Percentiles rank a stretch among this genome's conserved stretches.
These are phyloP conservation scores for Halotydeus destructor DNA, from an alignment of 1,140 invertebrate species.

Conservation along the genomic window DNA sequence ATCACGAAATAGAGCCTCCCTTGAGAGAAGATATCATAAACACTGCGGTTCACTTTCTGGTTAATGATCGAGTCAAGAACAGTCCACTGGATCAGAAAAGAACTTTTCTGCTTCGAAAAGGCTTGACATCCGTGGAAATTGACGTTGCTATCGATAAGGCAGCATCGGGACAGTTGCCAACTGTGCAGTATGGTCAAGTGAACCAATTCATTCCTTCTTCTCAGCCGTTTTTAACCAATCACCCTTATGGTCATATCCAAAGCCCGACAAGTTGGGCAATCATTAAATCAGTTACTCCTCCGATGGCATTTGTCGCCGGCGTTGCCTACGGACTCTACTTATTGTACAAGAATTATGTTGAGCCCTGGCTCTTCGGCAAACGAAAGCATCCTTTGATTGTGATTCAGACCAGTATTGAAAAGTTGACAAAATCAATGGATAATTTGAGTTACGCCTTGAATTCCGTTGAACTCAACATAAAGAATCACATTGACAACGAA, in stretches of 20 bases:
- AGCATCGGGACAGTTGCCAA: not conserved
- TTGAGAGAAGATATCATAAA: constrained; percentile 34
- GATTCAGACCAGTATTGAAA: constrained; percentile 6
- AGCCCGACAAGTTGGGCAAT: not conserved
- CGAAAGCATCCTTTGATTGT: not conserved
- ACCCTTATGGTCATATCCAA: not conserved
- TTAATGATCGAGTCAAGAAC: constrained; percentile 52
- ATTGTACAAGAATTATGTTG: constrained; percentile 8
- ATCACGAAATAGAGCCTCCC: no score
- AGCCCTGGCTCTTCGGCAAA: not conserved
- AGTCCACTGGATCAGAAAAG: constrained; percentile 51
- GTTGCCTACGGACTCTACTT: constrained; percentile 10
- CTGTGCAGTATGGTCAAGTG: not conserved
- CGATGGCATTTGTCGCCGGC: constrained; percentile 3
- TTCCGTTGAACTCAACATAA: not conserved
- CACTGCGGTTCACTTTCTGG: constrained; percentile 62
- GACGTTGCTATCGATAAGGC: constrained; percentile 33
- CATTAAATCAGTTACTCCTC: not conserved
- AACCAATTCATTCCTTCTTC: not conserved
- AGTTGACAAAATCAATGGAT: not conserved
- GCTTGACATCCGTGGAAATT: constrained; percentile 54
- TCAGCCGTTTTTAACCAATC: not conserved
- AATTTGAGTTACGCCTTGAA: not conserved
- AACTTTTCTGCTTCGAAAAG: constrained; percentile 55
- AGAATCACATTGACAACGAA: not conserved